A percentile compares a stretch with the other conserved stretches of the same genome.
These are phyloP conservation scores for Copidosoma floridanum DNA, from an alignment of 1,140 invertebrate genomes.

Conservation along the genomic window DNA sequence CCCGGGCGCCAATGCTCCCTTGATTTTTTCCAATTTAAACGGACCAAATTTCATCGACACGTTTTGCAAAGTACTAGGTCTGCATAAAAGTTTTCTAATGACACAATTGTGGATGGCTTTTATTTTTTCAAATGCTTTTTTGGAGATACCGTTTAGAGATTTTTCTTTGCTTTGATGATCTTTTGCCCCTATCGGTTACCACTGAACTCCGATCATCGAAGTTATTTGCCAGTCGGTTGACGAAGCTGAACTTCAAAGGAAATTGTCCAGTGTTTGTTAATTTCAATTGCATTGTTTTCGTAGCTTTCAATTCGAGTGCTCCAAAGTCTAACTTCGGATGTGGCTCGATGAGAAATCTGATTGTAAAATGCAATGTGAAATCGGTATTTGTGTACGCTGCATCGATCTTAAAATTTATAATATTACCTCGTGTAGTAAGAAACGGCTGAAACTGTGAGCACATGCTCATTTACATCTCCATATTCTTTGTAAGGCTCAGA, in stretches of 20 bases:
- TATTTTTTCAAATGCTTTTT: background rate
- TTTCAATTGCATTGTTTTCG: constrained; percentile 36
- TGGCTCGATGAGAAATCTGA: constrained; percentile 37
- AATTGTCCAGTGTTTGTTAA: constrained; percentile 43
- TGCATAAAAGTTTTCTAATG: background rate
- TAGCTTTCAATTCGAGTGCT: constrained; percentile 27
- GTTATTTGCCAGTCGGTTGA: too few relatives aligned
- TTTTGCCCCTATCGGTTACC: too few relatives aligned
- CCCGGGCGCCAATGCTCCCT: background rate
- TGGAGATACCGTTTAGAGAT: background rate
- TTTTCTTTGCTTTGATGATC: background rate
- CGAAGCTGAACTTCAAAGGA: constrained; percentile 35
- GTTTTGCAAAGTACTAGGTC: background rate
- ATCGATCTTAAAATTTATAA: constrained; percentile 20
- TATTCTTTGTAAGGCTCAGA: constrained; percentile 35
- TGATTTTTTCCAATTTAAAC: background rate
- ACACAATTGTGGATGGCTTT: background rate
- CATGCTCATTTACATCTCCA: constrained; percentile 34
- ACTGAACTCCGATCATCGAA: background rate
- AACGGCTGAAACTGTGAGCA: constrained; percentile 37
- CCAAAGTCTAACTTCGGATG: constrained; percentile 39
- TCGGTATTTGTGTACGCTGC: too few relatives aligned
- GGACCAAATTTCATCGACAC: background rate
- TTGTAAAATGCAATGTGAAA: too few relatives aligned
- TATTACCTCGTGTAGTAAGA: constrained; percentile 40